Percentiles rank a stretch among this genome's conserved stretches.
phyloP scores from a whole-genome alignment of 2,797 vertebrate genomes.

The Lophotriccus pileatus region DNA sequence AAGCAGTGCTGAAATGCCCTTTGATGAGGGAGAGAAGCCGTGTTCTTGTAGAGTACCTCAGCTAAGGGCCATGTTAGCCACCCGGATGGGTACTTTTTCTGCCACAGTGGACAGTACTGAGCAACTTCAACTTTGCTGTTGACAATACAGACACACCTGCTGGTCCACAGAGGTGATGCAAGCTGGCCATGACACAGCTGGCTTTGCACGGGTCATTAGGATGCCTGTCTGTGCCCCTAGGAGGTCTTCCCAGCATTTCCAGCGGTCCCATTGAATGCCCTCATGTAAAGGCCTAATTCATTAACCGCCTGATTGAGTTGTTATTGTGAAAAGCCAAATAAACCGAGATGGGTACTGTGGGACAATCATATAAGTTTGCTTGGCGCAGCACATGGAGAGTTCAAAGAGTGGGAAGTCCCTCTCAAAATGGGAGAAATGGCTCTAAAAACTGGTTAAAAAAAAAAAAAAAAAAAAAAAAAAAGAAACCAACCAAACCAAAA shows the following conservation, averaged over 20 bases:
- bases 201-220: not conserved
- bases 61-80: not conserved
- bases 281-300: slow-evolving; percentile 4
- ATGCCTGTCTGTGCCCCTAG: not conserved
- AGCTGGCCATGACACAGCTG: not conserved
- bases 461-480: no score
- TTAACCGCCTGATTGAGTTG: slow-evolving; percentile 32
- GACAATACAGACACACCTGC: not conserved
- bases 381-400: not conserved
- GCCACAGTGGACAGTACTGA: not conserved
- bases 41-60: not conserved
- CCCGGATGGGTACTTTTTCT: not conserved
- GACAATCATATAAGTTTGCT: not conserved
- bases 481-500: not conserved
- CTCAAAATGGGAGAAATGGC: not conserved
- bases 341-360: not conserved
- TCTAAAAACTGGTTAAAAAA: not conserved
- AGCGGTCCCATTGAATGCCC: not conserved
- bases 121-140: not conserved
- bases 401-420: not conserved
- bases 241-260: not conserved
- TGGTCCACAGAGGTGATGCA: not conserved
- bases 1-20: not conserved
- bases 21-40: not conserved
- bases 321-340: slow-evolving; percentile 40